Evolutionary conservation across 2,888 invertebrate species (phyloP), one percentile per base, ranked within the genome.

Genomic region (Poecilobothrus nobilitatus): DNA sequence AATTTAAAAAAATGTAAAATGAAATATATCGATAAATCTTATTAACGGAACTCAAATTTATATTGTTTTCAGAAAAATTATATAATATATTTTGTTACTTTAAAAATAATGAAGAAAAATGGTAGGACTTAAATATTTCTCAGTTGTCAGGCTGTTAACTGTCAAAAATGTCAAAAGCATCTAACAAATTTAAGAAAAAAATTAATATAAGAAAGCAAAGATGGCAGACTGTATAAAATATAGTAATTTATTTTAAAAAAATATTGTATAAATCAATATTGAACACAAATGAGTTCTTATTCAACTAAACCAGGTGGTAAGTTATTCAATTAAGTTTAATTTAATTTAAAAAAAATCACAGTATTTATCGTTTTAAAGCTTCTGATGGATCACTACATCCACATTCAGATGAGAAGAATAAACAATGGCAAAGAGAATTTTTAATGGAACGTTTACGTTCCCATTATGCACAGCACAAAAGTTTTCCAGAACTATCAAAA

Each of bases 381-480:
- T 53, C 53, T 53, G 53, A 53, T 53, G 53, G 53, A 53, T 53
- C 53, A 18, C 18, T 18, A 53, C 53, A 53, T 53, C 53, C 18
- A 18, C 53, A 53, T 53, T 78, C 80, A 62, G 77, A 77, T 63
- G 88, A 88, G 71, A 89, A 88, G 76, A 85, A 85, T 71, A 89
- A 88, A 79, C 87, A 89, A 82, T 88, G 89, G 86, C 92, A 93
- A 27, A 87, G 91, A 83, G 92, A 94, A 81, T 86, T 93, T 71
- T 84, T 95, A 71, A 95, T 97, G 95, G 95, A 96, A 79, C 92
- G 92, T 78, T 83, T 97, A 68, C 87, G 95, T 70, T 91, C 92
- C 64, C 94, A 94, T 83, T 92, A 94, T 82, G 86, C 88, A 67
- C 92, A 92, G 74, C 89, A 88, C 75, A 93, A 92, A 71, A 88